Conservation (phyloP, 2,797 vertebrate species). For the Calcarius lapponicus region DNA sequence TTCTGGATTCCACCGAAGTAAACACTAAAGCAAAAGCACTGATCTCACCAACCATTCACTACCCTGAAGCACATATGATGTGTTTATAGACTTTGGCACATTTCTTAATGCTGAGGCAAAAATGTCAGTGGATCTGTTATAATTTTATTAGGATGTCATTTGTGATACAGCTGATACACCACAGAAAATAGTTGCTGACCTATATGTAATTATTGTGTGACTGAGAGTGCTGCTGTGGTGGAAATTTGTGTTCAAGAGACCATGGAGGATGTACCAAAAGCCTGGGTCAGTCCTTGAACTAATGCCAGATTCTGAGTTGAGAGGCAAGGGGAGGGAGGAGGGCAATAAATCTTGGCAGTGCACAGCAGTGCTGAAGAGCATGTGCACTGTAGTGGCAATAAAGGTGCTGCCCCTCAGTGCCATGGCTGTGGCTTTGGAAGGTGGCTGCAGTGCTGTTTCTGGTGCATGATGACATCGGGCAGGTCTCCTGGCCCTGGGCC, state of each 20-base stretch:
- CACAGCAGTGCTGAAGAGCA: not conserved
- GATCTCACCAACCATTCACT: not conserved
- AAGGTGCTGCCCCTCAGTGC: not conserved
- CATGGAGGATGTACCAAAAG: not conserved
- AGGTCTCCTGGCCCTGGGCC: not conserved
- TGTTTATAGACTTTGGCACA: not conserved
- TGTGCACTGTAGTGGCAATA: not conserved
- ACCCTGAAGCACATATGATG: not conserved
- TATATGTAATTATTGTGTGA: not conserved
- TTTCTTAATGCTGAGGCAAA: conserved; percentile 57
- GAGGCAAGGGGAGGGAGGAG: not conserved
- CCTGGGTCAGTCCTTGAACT: not conserved
- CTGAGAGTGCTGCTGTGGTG: not conserved
- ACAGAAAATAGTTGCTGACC: not conserved
- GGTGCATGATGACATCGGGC: rapidly evolving
- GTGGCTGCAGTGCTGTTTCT: not conserved
- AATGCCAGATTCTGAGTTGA: not conserved
- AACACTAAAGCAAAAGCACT: conserved; percentile 18
- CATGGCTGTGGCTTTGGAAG: not conserved
- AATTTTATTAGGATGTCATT: conserved; percentile 43
- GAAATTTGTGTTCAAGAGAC: not conserved
- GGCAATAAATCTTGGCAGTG: not conserved
- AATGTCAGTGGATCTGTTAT: conserved; percentile 45
- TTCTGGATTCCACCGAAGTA: conserved; percentile 14
- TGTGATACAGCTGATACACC: not conserved